Conservation (phyloP, 2,113 vertebrate species). For the Genyomyrus donnyi region DNA sequence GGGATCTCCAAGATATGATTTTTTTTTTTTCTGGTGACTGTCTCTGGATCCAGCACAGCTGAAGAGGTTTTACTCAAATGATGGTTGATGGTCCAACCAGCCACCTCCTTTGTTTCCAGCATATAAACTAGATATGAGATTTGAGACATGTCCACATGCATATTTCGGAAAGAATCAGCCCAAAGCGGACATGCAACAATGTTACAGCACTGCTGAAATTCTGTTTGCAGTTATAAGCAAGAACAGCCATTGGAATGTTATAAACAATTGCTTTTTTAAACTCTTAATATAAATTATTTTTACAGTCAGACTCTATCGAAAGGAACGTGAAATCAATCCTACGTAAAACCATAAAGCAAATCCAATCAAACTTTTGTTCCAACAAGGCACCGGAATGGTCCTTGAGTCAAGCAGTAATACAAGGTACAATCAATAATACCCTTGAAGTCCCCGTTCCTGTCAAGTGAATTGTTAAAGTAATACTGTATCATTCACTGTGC, state of each 20-base stretch:
- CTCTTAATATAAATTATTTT: neutral
- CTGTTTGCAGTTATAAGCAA: neutral
- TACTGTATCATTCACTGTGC: conserved; percentile 2
- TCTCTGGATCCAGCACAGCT: neutral
- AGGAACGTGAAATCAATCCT: neutral
- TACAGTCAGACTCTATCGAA: neutral
- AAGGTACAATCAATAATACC: conserved; percentile 4
- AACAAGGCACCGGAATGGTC: conserved; percentile 1
- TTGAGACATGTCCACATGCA: neutral
- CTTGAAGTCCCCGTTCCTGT: conserved; percentile 10
- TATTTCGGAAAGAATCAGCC: neutral
- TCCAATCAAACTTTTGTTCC: conserved; percentile 9
- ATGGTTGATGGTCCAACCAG: neutral
- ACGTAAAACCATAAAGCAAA: conserved; percentile 2
- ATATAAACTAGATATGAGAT: neutral
- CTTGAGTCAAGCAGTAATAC: conserved; percentile 15
- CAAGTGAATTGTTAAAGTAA: conserved; percentile 9
- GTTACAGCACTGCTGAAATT: neutral
- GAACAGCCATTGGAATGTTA: neutral
- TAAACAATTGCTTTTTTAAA: neutral
- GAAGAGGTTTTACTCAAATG: neutral
- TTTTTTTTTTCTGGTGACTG: neutral
- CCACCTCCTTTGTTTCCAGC: neutral
- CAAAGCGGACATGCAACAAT: neutral
- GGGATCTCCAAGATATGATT: neutral